Evolutionary conservation across 1,140 invertebrate genomes (phyloP).

Genomic region (Drosophila guanche): DNA sequence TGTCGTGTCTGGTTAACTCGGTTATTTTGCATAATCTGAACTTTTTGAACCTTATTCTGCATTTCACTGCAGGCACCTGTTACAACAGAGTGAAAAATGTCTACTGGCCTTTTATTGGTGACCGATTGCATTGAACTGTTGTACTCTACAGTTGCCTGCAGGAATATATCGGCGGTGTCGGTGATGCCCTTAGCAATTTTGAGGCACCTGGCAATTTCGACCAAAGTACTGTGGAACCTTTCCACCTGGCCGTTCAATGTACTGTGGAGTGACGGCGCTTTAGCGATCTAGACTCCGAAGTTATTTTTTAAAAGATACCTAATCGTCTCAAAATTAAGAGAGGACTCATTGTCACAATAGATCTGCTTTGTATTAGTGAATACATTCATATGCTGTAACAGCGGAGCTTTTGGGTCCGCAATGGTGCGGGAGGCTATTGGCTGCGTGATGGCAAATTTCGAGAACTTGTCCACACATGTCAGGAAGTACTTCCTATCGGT

Average conservation of each 20-base stretch:
- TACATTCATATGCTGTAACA: constrained; percentile 7
- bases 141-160: constrained; percentile 17
- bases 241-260: constrained; percentile 7
- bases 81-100: constrained; percentile 13
- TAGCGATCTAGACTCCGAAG: neutral
- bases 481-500: constrained; percentile 6
- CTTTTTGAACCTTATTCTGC: constrained; percentile 1
- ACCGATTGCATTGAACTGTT: constrained; percentile 13
- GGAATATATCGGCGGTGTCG: constrained; percentile 7
- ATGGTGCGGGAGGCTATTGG: constrained; percentile 11
- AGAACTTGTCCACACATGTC: neutral
- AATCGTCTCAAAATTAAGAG: neutral
- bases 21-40: neutral
- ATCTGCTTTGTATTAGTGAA: neutral
- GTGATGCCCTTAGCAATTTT: constrained; percentile 1
- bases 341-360: constrained; percentile 14
- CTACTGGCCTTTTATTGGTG: constrained; percentile 14
- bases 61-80: neutral
- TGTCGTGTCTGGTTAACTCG: too few relatives aligned
- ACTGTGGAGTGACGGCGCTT: constrained; percentile 10
- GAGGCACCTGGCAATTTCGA: constrained; percentile 16
- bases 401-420: neutral
- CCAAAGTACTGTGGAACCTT: constrained; percentile 11
- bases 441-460: constrained; percentile 1
- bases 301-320: neutral